Conservation (phyloP, 2,888 invertebrate species). For the Drosophila gaucha region DNA sequence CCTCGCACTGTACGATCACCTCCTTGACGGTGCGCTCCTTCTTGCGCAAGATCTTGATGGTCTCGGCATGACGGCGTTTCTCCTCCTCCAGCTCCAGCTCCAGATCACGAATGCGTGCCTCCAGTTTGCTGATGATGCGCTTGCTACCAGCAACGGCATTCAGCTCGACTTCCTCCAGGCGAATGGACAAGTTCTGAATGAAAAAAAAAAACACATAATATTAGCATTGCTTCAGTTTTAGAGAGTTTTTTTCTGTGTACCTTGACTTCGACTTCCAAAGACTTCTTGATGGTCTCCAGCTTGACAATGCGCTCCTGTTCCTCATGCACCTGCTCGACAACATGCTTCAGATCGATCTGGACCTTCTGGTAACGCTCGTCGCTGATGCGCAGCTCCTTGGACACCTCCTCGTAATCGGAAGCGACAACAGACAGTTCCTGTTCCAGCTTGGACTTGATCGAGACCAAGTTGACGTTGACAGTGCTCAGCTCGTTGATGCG, state of each 20-base stretch:
- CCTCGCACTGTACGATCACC: slow-evolving; percentile 97
- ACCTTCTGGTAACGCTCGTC: slow-evolving; percentile 98
- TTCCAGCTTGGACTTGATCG: slow-evolving; percentile 97
- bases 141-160: slow-evolving; percentile 98
- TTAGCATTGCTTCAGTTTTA: accelerated
- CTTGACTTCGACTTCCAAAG: slow-evolving; percentile 98
- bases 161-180: slow-evolving; percentile 98
- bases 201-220: slow-evolving; percentile 26
- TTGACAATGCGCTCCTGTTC: slow-evolving; percentile 98
- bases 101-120: slow-evolving; percentile 96
- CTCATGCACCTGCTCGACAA: slow-evolving; percentile 96
- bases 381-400: slow-evolving; percentile 95
- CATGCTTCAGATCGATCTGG: slow-evolving; percentile 96
- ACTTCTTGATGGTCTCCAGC: slow-evolving; percentile 98
- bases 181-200: slow-evolving; percentile 91
- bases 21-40: slow-evolving; percentile 99
- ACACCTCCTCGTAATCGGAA: slow-evolving; percentile 98
- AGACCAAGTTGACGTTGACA: slow-evolving; percentile 97
- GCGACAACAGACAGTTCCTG: slow-evolving; percentile 96
- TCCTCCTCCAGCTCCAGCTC: slow-evolving; percentile 98
- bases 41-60: slow-evolving; percentile 98
- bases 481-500: slow-evolving; percentile 97
- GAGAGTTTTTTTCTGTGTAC: slow-evolving; percentile 74
- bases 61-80: slow-evolving; percentile 98
- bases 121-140: slow-evolving; percentile 98